These are phyloP conservation scores for Drosophila flavopinicola DNA, from an alignment of 2,888 invertebrate genomes.

Conservation along the genomic window DNA sequence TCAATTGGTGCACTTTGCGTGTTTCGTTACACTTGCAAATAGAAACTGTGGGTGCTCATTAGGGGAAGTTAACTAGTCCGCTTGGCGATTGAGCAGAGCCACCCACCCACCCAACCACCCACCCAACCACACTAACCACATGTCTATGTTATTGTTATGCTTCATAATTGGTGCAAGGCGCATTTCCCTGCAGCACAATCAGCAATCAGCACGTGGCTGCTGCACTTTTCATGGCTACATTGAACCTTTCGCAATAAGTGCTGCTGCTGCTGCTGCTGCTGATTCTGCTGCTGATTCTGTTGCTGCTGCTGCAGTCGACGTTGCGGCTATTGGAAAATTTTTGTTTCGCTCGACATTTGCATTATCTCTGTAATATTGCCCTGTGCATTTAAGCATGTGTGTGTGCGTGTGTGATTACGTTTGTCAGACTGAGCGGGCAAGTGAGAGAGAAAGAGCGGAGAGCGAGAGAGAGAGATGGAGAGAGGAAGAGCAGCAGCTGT, in stretches of 20 bases:
- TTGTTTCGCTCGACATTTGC: conserved; percentile 62
- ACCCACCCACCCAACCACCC: too few species aligned
- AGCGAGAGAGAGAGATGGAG: conserved; percentile 1
- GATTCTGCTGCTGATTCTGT: conserved; percentile 7
- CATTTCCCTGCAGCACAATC: neutral
- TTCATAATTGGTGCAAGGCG: neutral
- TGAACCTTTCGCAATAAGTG: conserved; percentile 59
- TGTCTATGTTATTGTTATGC: neutral
- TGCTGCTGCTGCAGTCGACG: conserved; percentile 14
- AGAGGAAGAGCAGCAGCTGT: conserved; percentile 6
- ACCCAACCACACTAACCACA: neutral
- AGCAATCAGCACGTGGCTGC: conserved; percentile 41
- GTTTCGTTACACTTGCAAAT: neutral
- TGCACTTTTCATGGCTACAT: conserved; percentile 72
- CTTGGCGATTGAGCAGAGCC: neutral
- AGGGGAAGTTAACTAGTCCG: conserved; percentile 1
- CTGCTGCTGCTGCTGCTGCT: conserved; percentile 4
- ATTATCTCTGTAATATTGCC: conserved; percentile 59
- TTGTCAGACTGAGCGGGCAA: conserved; percentile 2
- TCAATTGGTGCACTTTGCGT: conserved; percentile 29
- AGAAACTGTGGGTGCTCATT: neutral
- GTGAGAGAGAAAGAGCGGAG: conserved; percentile 9
- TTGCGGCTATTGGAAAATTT: conserved; percentile 69
- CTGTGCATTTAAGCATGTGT: conserved; percentile 13
- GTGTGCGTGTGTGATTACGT: conserved; percentile 28